Evolutionary conservation across 2,888 invertebrate genomes (phyloP).

Genomic region (Calameuta pallipes): DNA sequence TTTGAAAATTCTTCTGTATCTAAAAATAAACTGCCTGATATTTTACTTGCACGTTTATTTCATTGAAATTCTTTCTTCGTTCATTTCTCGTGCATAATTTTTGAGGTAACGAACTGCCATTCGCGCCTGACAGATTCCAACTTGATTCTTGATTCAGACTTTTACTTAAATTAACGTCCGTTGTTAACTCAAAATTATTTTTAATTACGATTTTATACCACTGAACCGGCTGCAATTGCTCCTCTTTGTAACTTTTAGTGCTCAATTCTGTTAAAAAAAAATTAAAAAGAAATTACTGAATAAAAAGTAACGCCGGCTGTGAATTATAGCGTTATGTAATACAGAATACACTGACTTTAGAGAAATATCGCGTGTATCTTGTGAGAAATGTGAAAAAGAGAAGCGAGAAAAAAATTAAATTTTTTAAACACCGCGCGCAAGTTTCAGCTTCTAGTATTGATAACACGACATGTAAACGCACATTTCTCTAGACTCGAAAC

Average conservation of each 20-base stretch:
- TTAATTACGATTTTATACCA: background rate
- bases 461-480: too few species aligned
- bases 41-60: background rate
- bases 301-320: background rate
- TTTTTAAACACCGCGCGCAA: background rate
- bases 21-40: background rate
- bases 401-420: background rate
- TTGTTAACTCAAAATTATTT: background rate
- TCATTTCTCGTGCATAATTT: background rate
- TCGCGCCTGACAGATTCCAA: background rate
- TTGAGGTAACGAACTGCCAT: background rate
- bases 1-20: background rate
- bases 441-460: too few species aligned
- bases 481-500: too few species aligned
- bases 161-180: background rate
- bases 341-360: background rate
- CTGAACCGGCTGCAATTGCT: background rate
- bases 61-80: too few species aligned
- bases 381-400: background rate
- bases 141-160: background rate
- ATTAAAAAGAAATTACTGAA: background rate
- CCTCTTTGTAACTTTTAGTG: background rate
- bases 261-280: background rate
- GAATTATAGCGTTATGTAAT: background rate
- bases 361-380: too few species aligned